Evolutionary conservation across 2,797 vertebrate genomes (phyloP).

Genomic region (Danio albolineatus): DNA sequence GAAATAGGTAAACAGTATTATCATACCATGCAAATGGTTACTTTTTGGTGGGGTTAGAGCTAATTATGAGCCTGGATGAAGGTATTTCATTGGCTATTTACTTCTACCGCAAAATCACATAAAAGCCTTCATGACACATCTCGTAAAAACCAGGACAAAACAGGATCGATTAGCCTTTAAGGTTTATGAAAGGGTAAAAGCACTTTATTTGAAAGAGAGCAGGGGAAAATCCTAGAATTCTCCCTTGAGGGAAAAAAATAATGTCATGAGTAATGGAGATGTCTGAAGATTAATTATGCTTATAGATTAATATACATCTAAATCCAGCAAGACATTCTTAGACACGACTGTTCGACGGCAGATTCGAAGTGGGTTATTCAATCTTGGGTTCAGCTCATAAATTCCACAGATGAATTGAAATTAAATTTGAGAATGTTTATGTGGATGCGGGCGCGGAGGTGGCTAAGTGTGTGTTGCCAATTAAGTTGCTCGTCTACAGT

Average conservation of each 20-base stretch:
- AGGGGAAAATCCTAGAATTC: neutral
- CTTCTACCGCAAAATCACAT: neutral
- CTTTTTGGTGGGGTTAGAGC: neutral
- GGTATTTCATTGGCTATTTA: conserved; percentile 18
- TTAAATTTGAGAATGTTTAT: conserved; percentile 35
- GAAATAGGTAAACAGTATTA: neutral
- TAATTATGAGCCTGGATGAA: neutral
- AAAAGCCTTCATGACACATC: neutral
- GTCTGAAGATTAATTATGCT: conserved; percentile 19
- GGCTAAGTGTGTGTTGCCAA: conserved; percentile 40
- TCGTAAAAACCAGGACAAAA: conserved; percentile 22
- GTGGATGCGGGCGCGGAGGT: neutral
- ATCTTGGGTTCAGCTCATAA: conserved; percentile 30
- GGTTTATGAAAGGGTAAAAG: conserved; percentile 34
- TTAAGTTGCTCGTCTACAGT: conserved; percentile 50
- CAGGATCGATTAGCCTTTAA: conserved; percentile 28
- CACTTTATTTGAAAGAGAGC: conserved; percentile 8
- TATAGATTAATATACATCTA: conserved; percentile 17
- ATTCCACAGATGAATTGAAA: conserved; percentile 30
- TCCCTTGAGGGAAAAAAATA: neutral
- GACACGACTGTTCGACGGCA: conserved; percentile 24
- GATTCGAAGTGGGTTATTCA: conserved; percentile 22
- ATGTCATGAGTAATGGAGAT: neutral
- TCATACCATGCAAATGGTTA: neutral
- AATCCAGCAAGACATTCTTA: conserved; percentile 26